Evolutionary conservation across 2,888 invertebrate genomes (phyloP), one percentile per base, ranked within the genome.

Genomic region (Mythimna vitellina): DNA sequence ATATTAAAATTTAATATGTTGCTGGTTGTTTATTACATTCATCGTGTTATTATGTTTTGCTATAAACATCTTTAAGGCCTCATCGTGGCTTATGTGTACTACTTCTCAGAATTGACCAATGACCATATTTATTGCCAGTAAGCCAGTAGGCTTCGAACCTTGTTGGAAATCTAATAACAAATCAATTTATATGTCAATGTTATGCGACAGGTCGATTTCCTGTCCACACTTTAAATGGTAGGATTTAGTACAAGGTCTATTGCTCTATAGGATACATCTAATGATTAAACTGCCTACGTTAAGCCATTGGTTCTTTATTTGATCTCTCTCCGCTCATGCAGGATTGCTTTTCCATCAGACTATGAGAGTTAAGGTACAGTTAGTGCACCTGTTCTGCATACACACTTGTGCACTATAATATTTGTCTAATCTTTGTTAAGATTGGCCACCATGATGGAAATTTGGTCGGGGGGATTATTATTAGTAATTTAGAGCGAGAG

Each of bases 181-280:
- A 62, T 82, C 57, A 61, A 66, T 72, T 61, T 78, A 38, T 80
- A 63, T 73, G 64, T 64, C 82, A 78, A 73, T 67, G 64, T 58
- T 67, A 65, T 67, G 70, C 62, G 25, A 58, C n/a, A 12, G 46
- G 8, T 60, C 20, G 29, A 29, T 77, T 77, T 80, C 79, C 82
- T 78, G 68, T 69, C 29, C 57, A 20, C 1, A 20, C 38, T 65
- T 42, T 22, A 71, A 53, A 78, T 42, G 57, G 25, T 22, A 62
- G 53, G 20, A 29, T 61, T 80, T 57, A 22, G 49, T 65, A 14
- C 1, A n/a, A 22, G 14, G 17, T 68, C 29, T 61, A 53, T 65
- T n/a, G 9, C 54, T 42, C 1, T 20, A 35, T 14, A 57, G 67
- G 67, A 67, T 73, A 66, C 32, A 49, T 51, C 2, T n/a, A 49